Evolutionary conservation across 2,113 vertebrate species (phyloP), one percentile per base, ranked within the genome.

Genomic region (Notarius quadriscutis): DNA sequence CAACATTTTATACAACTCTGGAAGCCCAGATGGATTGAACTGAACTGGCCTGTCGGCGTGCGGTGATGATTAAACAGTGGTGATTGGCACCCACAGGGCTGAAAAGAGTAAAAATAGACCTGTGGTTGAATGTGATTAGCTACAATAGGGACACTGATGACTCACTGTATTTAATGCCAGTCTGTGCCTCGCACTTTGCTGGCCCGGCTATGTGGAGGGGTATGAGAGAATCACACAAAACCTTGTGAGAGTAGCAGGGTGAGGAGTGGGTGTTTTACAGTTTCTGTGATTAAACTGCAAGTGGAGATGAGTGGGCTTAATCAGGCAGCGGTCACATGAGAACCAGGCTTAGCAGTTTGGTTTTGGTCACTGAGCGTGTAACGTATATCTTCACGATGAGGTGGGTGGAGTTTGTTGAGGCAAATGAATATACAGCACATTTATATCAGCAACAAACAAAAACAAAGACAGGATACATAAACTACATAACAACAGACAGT

Each of bases 261-360:
- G 57, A 85, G n/a, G 63, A 80, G 87, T 81, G 83, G 77, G 75
- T 78, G 74, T 63, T 80, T 88, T 78, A 58, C 83, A 88, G 51
- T 88, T 71, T 81, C 75, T 69, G 51, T 81, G 87, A 88, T 69
- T 51, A 84, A 88, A 85, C 75, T 48, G 53, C 48, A 81, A 69
- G 79, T 57, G 55, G 18, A 74, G 63, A 81, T 82, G 87, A 72
- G 83, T 86, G 78, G 84, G 78, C 25, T 48, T 51, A 27, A 11
- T 58, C 69, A 86, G 48, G 25, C 75, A 22, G 34, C 7, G 30
- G 74, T 25, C 53, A 8, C 62, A 15, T 20, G 74, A 71, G 53
- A 57, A 69, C 48, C 22, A 51, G 60, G 60, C 18, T 18, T 77
- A 27, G 17, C 41, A 55, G 4, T 77, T 62, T 77, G 69, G n/a